Percentiles rank a stretch among this genome's conserved stretches.
phyloP scores from a whole-genome alignment of 2,888 invertebrate species.

The Campopleginae sp. region DNA sequence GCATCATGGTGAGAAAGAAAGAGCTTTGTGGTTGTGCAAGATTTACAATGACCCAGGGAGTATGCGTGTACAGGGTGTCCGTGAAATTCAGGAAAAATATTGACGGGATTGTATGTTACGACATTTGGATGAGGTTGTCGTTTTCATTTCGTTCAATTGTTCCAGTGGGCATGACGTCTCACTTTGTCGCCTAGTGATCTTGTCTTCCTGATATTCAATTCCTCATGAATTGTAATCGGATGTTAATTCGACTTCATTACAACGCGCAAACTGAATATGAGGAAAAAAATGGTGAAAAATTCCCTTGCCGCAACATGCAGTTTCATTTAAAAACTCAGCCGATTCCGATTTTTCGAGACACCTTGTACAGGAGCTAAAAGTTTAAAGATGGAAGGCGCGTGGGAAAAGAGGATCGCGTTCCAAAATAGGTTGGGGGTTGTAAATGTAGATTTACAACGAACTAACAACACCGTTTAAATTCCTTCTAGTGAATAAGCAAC shows the following conservation, averaged over 20 bases:
- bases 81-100: background rate
- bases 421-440: slow-evolving; percentile 55
- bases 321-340: background rate
- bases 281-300: background rate
- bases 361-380: slow-evolving; percentile 24
- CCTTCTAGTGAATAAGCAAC: slow-evolving; percentile 66
- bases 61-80: slow-evolving; percentile 20
- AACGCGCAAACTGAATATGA: background rate
- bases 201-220: background rate
- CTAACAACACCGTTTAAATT: slow-evolving; percentile 73
- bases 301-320: background rate
- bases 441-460: slow-evolving; percentile 65
- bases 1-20: slow-evolving; percentile 44
- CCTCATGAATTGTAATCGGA: background rate
- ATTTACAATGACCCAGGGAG: slow-evolving; percentile 70
- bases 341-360: background rate
- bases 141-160: background rate
- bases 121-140: background rate
- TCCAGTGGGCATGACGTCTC: background rate
- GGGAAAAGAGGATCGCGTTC: slow-evolving; percentile 25
- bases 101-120: background rate
- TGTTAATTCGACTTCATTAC: background rate
- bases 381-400: slow-evolving; percentile 7
- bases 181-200: background rate
- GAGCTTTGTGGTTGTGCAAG: slow-evolving; percentile 55